Evolutionary conservation across 2,797 vertebrate species (phyloP).

Genomic region (Apodemus agrarius): DNA sequence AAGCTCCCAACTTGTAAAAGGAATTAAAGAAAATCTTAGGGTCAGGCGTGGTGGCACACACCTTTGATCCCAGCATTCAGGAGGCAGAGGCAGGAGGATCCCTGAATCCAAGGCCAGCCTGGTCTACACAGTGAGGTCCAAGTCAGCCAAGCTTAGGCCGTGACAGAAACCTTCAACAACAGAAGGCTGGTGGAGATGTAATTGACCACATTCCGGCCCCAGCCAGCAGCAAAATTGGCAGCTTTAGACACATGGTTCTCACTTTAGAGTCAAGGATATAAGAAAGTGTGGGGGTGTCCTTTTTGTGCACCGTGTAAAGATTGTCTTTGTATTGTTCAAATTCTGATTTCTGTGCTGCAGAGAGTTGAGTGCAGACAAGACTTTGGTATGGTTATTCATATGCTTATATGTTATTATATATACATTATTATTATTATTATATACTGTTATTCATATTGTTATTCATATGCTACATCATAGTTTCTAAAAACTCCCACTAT

Average conservation of each 20-base stretch:
- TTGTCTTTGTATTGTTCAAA: not conserved
- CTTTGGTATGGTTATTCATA: not conserved
- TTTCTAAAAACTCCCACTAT: not conserved
- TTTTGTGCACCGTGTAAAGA: not conserved
- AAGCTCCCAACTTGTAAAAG: not conserved
- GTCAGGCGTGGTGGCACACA: not conserved
- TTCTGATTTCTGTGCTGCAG: not conserved
- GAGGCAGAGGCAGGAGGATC: not conserved
- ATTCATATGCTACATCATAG: not conserved
- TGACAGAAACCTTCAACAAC: not conserved
- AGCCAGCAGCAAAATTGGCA: not conserved
- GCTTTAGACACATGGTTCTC: not conserved
- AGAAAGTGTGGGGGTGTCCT: not conserved
- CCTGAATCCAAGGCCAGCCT: not conserved
- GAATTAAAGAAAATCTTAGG: not conserved
- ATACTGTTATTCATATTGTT: not conserved
- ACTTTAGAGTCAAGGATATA: not conserved
- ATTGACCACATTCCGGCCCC: not conserved
- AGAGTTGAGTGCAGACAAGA: not conserved
- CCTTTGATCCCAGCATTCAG: not conserved
- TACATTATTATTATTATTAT: not conserved
- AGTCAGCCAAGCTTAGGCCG: not conserved
- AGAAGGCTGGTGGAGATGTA: not conserved
- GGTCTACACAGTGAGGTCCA: not conserved
- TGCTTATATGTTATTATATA: not conserved